Conservation (phyloP, 2,888 invertebrate genomes). For the Xestoiulus laeticollis region DNA sequence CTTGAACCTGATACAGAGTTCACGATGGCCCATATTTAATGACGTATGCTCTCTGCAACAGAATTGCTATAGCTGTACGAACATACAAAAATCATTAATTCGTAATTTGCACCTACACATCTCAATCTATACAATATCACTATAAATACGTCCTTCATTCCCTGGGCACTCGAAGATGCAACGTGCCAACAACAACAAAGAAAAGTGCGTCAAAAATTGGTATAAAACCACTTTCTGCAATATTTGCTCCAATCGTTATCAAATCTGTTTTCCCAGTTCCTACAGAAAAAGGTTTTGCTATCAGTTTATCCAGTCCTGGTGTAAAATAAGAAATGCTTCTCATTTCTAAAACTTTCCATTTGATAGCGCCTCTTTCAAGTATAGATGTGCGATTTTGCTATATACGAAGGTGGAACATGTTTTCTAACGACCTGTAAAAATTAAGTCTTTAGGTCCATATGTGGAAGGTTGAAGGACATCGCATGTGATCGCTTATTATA, state of each 20-base stretch:
- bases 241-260: not conserved
- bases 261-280: not conserved
- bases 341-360: not conserved
- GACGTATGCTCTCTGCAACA: too few species aligned
- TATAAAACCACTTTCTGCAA: not conserved
- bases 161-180: not conserved
- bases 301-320: not conserved
- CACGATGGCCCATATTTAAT: too few species aligned
- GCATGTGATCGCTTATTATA: not conserved
- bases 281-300: too few species aligned
- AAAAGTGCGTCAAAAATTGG: not conserved
- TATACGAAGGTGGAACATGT: not conserved
- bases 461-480: not conserved
- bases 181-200: not conserved
- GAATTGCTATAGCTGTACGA: too few species aligned
- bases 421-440: not conserved
- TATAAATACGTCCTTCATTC: too few species aligned
- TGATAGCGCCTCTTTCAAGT: not conserved
- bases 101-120: too few species aligned
- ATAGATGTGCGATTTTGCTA: not conserved
- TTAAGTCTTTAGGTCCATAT: not conserved
- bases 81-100: not conserved
- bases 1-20: too few species aligned
- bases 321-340: not conserved
- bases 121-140: too few species aligned